Evolutionary conservation across 2,797 vertebrate species (phyloP).

Genomic region (Typhlichthys subterraneus): DNA sequence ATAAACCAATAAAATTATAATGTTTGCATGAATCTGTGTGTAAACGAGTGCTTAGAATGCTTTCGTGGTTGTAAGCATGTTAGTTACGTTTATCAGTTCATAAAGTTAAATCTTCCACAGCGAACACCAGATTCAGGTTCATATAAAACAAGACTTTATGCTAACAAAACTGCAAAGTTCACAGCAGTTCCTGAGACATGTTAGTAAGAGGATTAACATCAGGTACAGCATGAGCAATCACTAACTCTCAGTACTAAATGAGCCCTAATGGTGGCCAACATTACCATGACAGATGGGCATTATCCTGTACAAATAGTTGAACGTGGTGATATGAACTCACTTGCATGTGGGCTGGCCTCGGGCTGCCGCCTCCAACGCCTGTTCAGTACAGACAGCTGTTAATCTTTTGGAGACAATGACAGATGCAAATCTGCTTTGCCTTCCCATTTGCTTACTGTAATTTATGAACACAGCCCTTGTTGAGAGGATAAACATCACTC

Average conservation of each 20-base stretch:
- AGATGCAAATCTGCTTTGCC: slow-evolving; percentile 21
- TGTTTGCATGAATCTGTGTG: not conserved
- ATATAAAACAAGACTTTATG: slow-evolving; percentile 45
- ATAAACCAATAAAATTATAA: not conserved
- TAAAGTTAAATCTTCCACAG: slow-evolving; percentile 7
- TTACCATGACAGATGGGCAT: slow-evolving; percentile 39
- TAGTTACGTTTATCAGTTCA: too few species aligned
- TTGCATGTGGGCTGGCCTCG: slow-evolving; percentile 12
- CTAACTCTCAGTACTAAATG: slow-evolving; percentile 34
- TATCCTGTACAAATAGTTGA: slow-evolving; percentile 34
- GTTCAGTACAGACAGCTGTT: slow-evolving; percentile 19
- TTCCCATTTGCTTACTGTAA: slow-evolving; percentile 21
- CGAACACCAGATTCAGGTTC: slow-evolving; percentile 28
- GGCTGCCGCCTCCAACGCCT: slow-evolving; percentile 4
- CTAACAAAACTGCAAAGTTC: slow-evolving; percentile 57
- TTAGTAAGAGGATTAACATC: slow-evolving; percentile 60
- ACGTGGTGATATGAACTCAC: slow-evolving; percentile 31
- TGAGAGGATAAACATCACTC: slow-evolving; percentile 26
- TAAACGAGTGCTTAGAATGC: slow-evolving; percentile 25
- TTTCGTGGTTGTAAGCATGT: too few species aligned
- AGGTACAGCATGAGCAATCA: slow-evolving; percentile 53
- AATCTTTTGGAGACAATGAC: slow-evolving; percentile 23
- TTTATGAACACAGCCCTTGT: slow-evolving; percentile 18
- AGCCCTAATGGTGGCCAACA: slow-evolving; percentile 30
- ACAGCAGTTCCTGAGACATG: slow-evolving; percentile 55